phyloP scores from a whole-genome alignment of 1,140 invertebrate genomes.

The Drosophila grimshawi region DNA sequence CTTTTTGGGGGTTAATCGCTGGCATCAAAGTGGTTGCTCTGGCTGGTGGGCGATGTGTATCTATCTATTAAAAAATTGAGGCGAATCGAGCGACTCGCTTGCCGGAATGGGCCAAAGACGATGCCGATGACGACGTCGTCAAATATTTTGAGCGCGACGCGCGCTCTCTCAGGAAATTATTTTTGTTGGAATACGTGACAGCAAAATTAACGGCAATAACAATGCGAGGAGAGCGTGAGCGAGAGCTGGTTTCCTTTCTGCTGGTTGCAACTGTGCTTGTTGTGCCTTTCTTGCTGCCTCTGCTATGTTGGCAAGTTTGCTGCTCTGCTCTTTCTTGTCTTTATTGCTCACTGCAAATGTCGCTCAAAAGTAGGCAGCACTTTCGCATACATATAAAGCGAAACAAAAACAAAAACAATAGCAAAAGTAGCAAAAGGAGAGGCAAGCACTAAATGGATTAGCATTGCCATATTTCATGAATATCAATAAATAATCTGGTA shows the following conservation, averaged over 20 bases:
- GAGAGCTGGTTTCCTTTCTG: slow-evolving; percentile 30
- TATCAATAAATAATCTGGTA: slow-evolving; percentile 26
- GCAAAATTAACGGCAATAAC: slow-evolving; percentile 71
- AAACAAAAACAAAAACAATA: neutral
- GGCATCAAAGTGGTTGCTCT: slow-evolving; percentile 60
- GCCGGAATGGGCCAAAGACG: slow-evolving; percentile 63
- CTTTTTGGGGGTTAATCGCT: slow-evolving; percentile 77
- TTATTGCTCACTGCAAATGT: slow-evolving; percentile 2
- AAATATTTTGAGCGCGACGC: slow-evolving; percentile 44
- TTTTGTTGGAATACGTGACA: slow-evolving; percentile 55
- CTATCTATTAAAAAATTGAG: slow-evolving; percentile 80
- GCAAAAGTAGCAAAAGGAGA: neutral
- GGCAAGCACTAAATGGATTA: slow-evolving; percentile 6
- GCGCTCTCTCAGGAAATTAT: slow-evolving; percentile 72
- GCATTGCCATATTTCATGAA: slow-evolving; percentile 21
- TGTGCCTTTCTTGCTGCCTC: neutral
- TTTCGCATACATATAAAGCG: slow-evolving; percentile 6
- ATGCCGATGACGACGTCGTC: slow-evolving; percentile 45
- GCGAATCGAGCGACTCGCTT: slow-evolving; percentile 59
- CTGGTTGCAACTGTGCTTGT: slow-evolving; percentile 22
- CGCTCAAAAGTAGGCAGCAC: slow-evolving; percentile 41
- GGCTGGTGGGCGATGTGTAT: slow-evolving; percentile 65
- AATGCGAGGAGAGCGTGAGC: slow-evolving; percentile 49
- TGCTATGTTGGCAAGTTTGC: neutral
- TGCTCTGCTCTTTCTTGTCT: slow-evolving; percentile 5